Base-by-base conservation (phyloP, 2,888 invertebrate species). In the Steinernema carpocapsae region DNA sequence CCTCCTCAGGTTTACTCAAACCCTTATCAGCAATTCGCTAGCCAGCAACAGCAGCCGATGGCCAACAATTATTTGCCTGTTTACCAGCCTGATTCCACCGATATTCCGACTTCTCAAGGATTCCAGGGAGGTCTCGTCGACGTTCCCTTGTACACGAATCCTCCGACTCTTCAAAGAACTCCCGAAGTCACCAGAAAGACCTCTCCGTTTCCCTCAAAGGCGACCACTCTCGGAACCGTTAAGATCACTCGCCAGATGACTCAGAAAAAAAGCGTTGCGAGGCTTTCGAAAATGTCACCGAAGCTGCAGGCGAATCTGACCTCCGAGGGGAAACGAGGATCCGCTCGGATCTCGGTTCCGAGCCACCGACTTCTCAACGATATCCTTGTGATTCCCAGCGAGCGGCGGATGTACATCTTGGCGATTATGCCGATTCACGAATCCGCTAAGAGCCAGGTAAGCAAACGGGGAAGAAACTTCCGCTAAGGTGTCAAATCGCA, bases 321-420 rank as follows among this genome's bases (percentile, higher is more conserved):
- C 22, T 22, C 37, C 29, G 37, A 32, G 64, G 64, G 12, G 7
- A 29, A 26, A 14, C 32, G 71, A 10, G 26, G 17, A 7, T 51
- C 81, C 12, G 82, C 80, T 12, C 80, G 79, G 72, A 73, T 83
- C 14, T 78, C 82, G 2, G 84, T 84, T 6, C 77, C 82, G 0
- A 79, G 79, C 70, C 83, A 84, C 74, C 84, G 85, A 17, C 79
- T 85, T 32, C 76, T 85, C 26, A 83, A 85, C 70, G 85, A 85
- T 70, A 80, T 85, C 43, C 73, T 85, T 12, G 83, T 85, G 12
- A 80, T 85, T 73, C 82, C 82, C 10, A 83, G 84, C 1, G 77
- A 79, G n/a, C 70, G 84, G 32, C 74, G 80, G 48, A 77, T 84
- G 19, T 84, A 84, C 72, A 76, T 84, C 73, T 74, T 84, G 48